phyloP scores from a whole-genome alignment of 1,140 invertebrate species.

The Cotesia vestalis region DNA sequence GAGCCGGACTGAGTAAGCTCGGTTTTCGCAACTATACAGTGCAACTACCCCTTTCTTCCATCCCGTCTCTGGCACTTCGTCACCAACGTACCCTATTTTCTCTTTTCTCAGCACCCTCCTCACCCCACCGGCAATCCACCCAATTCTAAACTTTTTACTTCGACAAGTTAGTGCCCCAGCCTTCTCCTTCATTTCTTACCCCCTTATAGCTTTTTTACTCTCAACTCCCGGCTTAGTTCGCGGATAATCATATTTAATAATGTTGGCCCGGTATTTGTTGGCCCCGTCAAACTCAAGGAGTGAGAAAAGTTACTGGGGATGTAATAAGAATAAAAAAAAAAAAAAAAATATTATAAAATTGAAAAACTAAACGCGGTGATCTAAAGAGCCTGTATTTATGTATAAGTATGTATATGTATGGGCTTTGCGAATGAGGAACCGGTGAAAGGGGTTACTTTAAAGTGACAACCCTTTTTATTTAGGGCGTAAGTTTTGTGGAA shows the following conservation, averaged over 20 bases:
- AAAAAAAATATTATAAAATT: constrained; percentile 35
- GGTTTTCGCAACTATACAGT: constrained; percentile 38
- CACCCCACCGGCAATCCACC: constrained; percentile 33
- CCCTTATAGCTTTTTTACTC: neutral
- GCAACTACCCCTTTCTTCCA: constrained; percentile 34
- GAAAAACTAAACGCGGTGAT: constrained; percentile 44
- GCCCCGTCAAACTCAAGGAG: constrained; percentile 53
- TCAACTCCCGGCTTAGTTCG: constrained; percentile 34
- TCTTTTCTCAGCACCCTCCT: constrained; percentile 40
- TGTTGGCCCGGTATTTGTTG: constrained; percentile 60
- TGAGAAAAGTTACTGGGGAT: constrained; percentile 24
- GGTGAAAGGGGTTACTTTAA: constrained; percentile 30
- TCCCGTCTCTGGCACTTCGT: constrained; percentile 18
- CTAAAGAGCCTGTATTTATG: neutral
- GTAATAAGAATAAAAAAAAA: constrained; percentile 32
- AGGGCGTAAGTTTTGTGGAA: constrained; percentile 54
- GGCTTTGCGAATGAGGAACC: constrained; percentile 17
- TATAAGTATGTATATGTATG: neutral
- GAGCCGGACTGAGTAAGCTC: constrained; percentile 49
- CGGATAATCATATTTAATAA: constrained; percentile 66
- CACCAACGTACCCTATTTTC: constrained; percentile 12
- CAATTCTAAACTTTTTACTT: constrained; percentile 57
- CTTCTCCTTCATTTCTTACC: constrained; percentile 33
- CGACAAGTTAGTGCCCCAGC: constrained; percentile 32
- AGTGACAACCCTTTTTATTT: constrained; percentile 67